phyloP scores from a whole-genome alignment of 2,797 vertebrate species.

The Spinus pinus region DNA sequence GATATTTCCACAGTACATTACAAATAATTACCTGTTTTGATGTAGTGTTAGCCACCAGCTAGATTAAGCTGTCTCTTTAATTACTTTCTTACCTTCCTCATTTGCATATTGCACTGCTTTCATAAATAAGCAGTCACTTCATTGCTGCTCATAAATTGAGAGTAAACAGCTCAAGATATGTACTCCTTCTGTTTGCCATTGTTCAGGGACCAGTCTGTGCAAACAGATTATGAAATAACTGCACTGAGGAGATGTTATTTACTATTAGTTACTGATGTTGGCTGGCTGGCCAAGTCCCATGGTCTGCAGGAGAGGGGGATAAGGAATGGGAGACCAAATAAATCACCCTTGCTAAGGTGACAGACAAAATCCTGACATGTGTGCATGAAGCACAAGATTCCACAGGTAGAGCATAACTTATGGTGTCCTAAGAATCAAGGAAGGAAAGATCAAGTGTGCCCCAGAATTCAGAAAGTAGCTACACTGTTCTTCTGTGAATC shows the following conservation, averaged over 20 bases:
- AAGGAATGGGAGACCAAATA: background rate
- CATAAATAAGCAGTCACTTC: background rate
- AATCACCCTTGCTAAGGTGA: background rate
- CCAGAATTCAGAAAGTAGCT: background rate
- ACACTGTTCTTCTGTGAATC: background rate
- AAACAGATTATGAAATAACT: background rate
- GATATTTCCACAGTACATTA: background rate
- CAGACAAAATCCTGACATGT: background rate
- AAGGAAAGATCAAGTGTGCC: background rate
- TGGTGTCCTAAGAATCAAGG: rapidly evolving
- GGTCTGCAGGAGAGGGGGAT: rapidly evolving
- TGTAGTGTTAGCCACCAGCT: background rate
- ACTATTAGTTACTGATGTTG: background rate
- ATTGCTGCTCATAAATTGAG: background rate
- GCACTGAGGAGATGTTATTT: background rate
- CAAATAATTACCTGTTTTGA: background rate
- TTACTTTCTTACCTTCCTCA: background rate
- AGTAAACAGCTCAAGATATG: background rate
- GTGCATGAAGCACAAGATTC: background rate
- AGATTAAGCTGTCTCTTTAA: background rate
- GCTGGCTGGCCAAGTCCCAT: background rate
- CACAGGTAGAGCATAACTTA: background rate
- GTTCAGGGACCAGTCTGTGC: background rate
- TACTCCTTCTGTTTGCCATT: background rate
- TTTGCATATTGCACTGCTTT: background rate